These are phyloP conservation scores for Suillia variegata DNA, from an alignment of 2,888 invertebrate genomes.

Conservation along the genomic window DNA sequence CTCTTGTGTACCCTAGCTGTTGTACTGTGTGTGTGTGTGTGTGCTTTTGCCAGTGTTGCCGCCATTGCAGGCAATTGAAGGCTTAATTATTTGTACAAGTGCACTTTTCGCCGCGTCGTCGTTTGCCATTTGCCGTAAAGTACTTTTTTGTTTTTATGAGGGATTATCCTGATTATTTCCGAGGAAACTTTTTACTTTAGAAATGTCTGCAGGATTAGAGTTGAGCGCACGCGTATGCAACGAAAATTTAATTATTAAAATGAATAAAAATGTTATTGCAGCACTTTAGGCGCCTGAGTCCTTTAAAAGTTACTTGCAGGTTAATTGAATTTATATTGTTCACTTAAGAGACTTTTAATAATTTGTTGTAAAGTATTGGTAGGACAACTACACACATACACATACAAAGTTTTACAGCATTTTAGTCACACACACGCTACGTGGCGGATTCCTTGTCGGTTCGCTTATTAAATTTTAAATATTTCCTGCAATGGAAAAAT, in stretches of 20 bases:
- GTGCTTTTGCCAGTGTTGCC: neutral
- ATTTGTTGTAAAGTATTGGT: too few relatives aligned
- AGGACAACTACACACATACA: too few relatives aligned
- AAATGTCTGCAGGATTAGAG: conserved; percentile 1
- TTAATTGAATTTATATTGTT: too few relatives aligned
- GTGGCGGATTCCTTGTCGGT: too few relatives aligned
- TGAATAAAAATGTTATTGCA: neutral
- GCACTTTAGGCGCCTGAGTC: neutral
- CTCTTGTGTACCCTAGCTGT: neutral
- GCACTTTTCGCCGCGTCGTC: conserved; percentile 5
- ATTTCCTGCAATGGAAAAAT: neutral
- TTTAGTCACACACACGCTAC: too few relatives aligned
- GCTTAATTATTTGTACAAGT: conserved; percentile 31
- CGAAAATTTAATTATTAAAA: neutral
- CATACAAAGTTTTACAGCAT: too few relatives aligned
- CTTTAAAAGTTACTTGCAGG: too few relatives aligned
- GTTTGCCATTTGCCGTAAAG: neutral
- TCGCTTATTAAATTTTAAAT: too few relatives aligned
- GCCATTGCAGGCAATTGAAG: conserved; percentile 26
- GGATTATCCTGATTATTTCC: conserved; percentile 20
- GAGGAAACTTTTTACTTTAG: neutral
- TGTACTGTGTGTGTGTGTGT: neutral
- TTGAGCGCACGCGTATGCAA: neutral
- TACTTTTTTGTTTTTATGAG: conserved; percentile 12
- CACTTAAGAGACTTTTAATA: too few relatives aligned